Evolutionary conservation across 2,797 vertebrate species (phyloP).

Genomic region (Rousettus madagascariensis): DNA sequence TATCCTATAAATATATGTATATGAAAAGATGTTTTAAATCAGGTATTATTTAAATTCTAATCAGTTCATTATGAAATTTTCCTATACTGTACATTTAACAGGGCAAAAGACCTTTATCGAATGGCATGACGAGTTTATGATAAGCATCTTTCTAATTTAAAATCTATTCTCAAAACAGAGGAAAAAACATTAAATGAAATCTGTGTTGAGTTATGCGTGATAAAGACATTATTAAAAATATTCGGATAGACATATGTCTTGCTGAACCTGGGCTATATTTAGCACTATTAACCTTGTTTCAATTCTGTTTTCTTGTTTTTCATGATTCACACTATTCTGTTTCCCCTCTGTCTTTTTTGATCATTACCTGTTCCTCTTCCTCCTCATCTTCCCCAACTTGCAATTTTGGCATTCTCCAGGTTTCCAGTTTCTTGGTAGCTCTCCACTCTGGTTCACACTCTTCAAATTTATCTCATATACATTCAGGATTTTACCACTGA

Average conservation of each 20-base stretch:
- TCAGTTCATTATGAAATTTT: constrained; percentile 62
- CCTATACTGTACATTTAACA: not conserved
- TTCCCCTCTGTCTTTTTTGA: not conserved
- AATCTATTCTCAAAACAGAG: constrained; percentile 26
- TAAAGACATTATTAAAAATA: not conserved
- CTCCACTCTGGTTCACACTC: not conserved
- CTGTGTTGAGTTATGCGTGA: not conserved
- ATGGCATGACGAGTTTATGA: not conserved
- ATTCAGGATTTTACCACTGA: not conserved
- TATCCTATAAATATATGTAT: constrained; percentile 24
- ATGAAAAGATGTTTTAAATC: constrained; percentile 71
- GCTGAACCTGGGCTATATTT: not conserved
- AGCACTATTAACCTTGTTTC: not conserved
- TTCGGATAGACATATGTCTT: not conserved
- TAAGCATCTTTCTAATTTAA: constrained; percentile 16
- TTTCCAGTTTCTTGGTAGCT: not conserved
- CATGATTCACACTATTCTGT: not conserved
- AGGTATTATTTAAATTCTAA: constrained; percentile 69
- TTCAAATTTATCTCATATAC: not conserved
- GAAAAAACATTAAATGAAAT: constrained; percentile 6
- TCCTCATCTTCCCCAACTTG: not conserved
- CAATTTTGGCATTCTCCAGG: not conserved
- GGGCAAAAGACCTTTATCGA: not conserved
- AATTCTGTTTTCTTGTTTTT: not conserved
- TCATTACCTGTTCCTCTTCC: not conserved